phyloP scores from a whole-genome alignment of 2,797 vertebrate genomes.

The Pangasius djambal region DNA sequence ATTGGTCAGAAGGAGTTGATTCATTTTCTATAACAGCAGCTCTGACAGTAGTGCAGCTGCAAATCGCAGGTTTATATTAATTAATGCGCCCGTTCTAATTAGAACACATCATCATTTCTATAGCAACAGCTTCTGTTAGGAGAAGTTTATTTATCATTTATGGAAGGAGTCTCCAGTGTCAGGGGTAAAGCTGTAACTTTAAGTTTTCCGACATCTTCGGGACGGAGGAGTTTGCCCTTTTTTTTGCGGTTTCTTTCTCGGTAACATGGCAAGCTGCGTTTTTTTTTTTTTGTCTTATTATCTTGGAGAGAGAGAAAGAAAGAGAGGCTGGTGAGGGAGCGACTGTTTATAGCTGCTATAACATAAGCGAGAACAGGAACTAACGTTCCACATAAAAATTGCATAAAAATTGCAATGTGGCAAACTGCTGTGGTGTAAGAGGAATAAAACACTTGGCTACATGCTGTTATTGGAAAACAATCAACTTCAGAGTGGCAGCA shows the following conservation, averaged over 20 bases:
- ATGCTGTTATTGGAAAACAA: neutral
- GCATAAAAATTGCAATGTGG: neutral
- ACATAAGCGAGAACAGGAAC: too few species aligned
- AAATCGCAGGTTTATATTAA: neutral
- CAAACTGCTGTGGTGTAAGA: neutral
- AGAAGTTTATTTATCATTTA: neutral
- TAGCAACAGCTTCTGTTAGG: neutral
- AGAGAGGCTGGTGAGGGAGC: too few species aligned
- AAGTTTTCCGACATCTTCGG: neutral
- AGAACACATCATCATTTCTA: neutral
- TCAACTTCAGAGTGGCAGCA: neutral
- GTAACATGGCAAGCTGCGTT: neutral
- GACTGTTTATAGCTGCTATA: neutral
- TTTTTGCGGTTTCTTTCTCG: neutral
- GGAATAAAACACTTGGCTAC: neutral
- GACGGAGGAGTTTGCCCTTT: neutral
- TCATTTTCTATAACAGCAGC: neutral
- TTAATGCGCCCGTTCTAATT: neutral
- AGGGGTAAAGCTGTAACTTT: neutral
- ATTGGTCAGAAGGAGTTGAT: neutral
- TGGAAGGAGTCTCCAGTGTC: neutral
- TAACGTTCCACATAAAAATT: neutral
- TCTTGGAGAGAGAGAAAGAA: too few species aligned
- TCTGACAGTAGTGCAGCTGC: neutral
- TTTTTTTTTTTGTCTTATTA: too few species aligned